phyloP scores from a whole-genome alignment of 1,140 invertebrate genomes.

The Camponotus pennsylvanicus region DNA sequence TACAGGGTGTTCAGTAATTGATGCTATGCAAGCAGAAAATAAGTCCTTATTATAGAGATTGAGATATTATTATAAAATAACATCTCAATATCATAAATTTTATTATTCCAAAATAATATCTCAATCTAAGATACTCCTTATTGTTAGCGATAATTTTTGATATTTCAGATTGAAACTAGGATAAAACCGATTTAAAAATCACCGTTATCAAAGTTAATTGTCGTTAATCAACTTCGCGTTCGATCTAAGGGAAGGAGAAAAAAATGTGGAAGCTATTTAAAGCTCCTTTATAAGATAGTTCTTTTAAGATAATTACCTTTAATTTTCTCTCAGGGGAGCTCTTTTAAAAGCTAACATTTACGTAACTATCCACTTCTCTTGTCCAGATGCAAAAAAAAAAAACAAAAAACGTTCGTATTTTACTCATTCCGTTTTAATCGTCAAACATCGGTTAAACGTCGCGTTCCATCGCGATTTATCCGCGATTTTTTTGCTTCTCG shows the following conservation, averaged over 20 bases:
- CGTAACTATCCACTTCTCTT: not conserved
- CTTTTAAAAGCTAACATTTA: not conserved
- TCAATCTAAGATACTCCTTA: not conserved
- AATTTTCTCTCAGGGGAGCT: not conserved
- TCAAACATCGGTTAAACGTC: constrained; percentile 34
- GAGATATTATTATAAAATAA: too few relatives aligned
- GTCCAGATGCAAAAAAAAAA: not conserved
- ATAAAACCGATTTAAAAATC: constrained; percentile 4
- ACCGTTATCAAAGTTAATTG: not conserved
- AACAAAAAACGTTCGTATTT: not conserved
- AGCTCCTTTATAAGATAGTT: not conserved
- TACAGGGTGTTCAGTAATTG: constrained; percentile 15
- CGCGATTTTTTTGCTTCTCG: not conserved
- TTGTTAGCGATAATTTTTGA: not conserved
- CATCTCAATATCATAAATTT: too few relatives aligned
- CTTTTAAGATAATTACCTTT: constrained; percentile 9
- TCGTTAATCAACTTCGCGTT: not conserved
- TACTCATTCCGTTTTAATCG: not conserved
- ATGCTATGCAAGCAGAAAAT: not conserved
- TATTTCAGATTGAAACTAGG: not conserved
- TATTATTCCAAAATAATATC: too few relatives aligned
- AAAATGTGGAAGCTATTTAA: not conserved
- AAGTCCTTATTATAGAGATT: not conserved
- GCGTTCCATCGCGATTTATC: constrained; percentile 55
- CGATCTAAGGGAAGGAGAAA: not conserved